Evolutionary conservation across 2,113 vertebrate species (phyloP).

Genomic region (Octodon degus): DNA sequence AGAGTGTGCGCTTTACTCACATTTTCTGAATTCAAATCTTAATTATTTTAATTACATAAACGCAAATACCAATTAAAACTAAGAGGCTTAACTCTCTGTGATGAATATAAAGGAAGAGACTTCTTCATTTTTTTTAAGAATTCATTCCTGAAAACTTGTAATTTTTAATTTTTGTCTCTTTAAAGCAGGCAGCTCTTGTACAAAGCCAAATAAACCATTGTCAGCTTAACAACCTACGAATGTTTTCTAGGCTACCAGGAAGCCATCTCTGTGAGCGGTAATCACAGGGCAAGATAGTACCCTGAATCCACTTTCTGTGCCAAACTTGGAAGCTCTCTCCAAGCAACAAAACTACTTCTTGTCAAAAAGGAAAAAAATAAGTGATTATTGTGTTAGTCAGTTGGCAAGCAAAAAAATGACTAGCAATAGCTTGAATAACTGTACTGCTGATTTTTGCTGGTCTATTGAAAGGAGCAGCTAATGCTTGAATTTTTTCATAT

Average conservation of each 20-base stretch:
- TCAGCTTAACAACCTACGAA: neutral
- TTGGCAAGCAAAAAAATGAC: neutral
- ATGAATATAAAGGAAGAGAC: neutral
- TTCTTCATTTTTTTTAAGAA: neutral
- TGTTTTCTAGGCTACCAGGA: neutral
- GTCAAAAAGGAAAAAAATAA: neutral
- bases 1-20: neutral
- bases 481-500: no score
- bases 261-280: neutral
- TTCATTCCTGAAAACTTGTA: conserved; percentile 31
- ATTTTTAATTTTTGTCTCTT: neutral
- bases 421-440: no score
- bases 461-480: no score
- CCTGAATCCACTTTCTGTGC: neutral
- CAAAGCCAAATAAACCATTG: neutral
- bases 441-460: no score
- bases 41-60: conserved; percentile 10
- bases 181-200: neutral
- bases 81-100: conserved; percentile 2
- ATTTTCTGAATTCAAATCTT: neutral
- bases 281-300: neutral
- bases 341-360: neutral
- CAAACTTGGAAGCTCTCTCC: neutral
- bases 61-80: conserved; percentile 37
- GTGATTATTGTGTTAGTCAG: neutral